Conservation (phyloP, 2,797 vertebrate species). For the Urophycis tenuis region DNA sequence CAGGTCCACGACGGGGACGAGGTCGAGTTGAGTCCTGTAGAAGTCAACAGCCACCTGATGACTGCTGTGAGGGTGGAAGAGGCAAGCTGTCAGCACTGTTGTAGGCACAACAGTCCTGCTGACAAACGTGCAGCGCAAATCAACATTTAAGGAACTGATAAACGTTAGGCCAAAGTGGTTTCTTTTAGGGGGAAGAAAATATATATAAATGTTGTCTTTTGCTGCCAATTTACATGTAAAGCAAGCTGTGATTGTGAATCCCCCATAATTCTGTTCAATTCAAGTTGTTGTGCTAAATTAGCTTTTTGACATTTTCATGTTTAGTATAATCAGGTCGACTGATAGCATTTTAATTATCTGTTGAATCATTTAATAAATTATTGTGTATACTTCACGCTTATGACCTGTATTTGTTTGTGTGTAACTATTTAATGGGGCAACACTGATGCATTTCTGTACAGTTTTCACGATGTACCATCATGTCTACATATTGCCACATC, state of each 20-base stretch:
- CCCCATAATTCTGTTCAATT: neutral
- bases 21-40: slow-evolving; percentile 53
- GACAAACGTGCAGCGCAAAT: neutral
- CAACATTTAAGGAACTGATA: neutral
- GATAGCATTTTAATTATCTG: neutral
- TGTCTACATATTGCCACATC: too few species aligned
- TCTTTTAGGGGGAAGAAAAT: neutral
- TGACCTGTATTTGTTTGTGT: neutral
- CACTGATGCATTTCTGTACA: neutral
- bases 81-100: neutral
- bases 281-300: neutral
- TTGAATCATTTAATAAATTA: neutral
- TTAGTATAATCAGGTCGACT: neutral
- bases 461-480: too few species aligned
- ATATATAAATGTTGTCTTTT: neutral
- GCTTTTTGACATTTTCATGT: neutral
- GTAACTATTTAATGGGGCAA: neutral
- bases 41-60: slow-evolving; percentile 70
- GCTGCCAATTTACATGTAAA: neutral
- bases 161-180: neutral
- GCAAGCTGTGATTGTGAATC: slow-evolving; percentile 1
- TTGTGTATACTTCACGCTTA: neutral
- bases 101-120: neutral
- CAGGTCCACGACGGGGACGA: slow-evolving; percentile 86
- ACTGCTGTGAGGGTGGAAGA: neutral